phyloP scores from a whole-genome alignment of 1,140 invertebrate species.

The Periplaneta americana region DNA sequence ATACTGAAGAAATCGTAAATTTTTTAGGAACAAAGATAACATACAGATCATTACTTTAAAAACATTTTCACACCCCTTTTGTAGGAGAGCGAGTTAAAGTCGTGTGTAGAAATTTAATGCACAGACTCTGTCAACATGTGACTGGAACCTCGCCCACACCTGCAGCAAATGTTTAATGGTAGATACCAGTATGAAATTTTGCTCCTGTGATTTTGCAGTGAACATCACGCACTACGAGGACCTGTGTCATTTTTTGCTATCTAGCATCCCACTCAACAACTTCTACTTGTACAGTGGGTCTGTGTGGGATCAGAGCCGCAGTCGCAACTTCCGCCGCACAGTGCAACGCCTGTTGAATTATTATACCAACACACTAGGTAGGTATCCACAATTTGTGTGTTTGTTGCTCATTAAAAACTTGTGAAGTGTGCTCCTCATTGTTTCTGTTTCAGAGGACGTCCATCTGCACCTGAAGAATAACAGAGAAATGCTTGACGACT shows the following conservation, averaged over 20 bases:
- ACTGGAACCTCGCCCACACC: no score
- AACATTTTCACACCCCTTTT: no score
- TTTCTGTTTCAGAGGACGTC: constrained; percentile 33
- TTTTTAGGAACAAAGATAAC: no score
- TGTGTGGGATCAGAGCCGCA: constrained; percentile 42
- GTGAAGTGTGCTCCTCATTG: background rate
- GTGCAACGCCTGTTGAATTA: constrained; percentile 36
- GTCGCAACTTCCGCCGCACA: constrained; percentile 38
- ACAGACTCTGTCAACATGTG: no score
- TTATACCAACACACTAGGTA: constrained; percentile 38
- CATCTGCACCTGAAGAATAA: constrained; percentile 39
- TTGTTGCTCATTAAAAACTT: background rate
- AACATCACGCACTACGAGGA: constrained; percentile 42
- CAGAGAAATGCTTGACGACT: constrained; percentile 39
- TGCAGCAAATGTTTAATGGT: no score
- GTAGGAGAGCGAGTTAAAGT: no score
- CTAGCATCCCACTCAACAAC: constrained; percentile 37
- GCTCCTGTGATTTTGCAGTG: constrained; percentile 26
- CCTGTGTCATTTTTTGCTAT: constrained; percentile 35
- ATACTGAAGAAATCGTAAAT: no score
- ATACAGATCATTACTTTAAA: no score
- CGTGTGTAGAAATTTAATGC: no score
- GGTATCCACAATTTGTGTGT: no score
- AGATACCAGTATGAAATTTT: no score
- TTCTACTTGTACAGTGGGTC: constrained; percentile 40